Evolutionary conservation across 2,888 invertebrate genomes (phyloP).

Genomic region (Pristionchus maxplancki): DNA sequence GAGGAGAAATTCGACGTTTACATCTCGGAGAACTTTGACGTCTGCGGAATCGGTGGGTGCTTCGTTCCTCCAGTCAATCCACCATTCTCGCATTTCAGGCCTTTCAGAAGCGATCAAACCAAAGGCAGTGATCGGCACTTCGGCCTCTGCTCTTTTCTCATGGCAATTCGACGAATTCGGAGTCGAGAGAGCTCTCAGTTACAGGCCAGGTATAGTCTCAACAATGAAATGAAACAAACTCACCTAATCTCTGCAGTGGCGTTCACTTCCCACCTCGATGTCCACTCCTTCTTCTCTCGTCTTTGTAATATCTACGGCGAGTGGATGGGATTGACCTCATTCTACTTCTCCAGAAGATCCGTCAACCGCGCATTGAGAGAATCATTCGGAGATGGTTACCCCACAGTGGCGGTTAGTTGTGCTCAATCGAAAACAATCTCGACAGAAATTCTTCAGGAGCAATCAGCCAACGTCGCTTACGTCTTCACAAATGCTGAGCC

Average conservation of each 20-base stretch:
- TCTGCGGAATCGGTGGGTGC: neutral
- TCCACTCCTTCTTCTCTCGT: slow-evolving; percentile 31
- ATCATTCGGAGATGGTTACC: neutral
- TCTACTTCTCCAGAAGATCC: neutral
- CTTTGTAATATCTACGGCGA: slow-evolving; percentile 9
- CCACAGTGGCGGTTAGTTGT: neutral
- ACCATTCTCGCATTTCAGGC: neutral
- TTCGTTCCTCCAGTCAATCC: neutral
- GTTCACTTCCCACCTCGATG: neutral
- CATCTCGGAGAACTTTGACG: slow-evolving; percentile 5
- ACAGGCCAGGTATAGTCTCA: neutral
- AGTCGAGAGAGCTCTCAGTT: neutral
- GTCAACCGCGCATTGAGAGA: neutral
- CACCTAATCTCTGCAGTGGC: neutral
- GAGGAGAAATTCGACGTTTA: neutral
- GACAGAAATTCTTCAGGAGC: neutral
- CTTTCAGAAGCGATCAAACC: neutral
- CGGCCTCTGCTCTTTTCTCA: neutral
- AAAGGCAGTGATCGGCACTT: neutral
- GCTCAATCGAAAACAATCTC: neutral
- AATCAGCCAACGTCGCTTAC: neutral
- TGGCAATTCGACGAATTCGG: neutral
- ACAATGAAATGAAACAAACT: neutral
- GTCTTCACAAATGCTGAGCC: neutral
- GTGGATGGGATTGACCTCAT: neutral